phyloP scores from a whole-genome alignment of 1,140 invertebrate genomes.

The Euborellia annulipes region DNA sequence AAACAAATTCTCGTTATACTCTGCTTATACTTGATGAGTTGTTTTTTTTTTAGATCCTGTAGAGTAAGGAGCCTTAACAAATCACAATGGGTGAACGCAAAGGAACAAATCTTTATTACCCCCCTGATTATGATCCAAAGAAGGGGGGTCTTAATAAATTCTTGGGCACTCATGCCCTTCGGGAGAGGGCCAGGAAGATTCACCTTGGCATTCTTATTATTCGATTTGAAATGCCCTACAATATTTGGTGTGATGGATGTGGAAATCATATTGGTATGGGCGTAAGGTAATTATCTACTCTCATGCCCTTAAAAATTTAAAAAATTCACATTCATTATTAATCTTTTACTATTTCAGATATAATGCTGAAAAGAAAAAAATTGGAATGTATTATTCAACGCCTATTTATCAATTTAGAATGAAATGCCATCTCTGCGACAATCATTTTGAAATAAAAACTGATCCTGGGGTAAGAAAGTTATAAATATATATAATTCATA shows the following conservation, averaged over 20 bases:
- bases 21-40: no score
- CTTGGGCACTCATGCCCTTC: slow-evolving; percentile 85
- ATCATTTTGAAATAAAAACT: slow-evolving; percentile 97
- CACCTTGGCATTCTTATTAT: slow-evolving; percentile 95
- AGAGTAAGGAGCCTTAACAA: neutral
- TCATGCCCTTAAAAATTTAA: no score
- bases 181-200: slow-evolving; percentile 87
- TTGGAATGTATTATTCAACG: slow-evolving; percentile 97
- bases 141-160: slow-evolving; percentile 88
- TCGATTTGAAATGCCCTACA: slow-evolving; percentile 99
- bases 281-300: slow-evolving; percentile 41
- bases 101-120: slow-evolving; percentile 95
- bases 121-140: slow-evolving; percentile 92
- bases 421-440: slow-evolving; percentile 98
- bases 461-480: slow-evolving; percentile 76
- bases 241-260: slow-evolving; percentile 98
- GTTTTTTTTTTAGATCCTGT: no score
- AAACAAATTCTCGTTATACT: no score
- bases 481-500: slow-evolving; percentile 1
- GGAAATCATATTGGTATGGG: slow-evolving; percentile 98
- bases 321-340: neutral
- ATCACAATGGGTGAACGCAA: slow-evolving; percentile 89
- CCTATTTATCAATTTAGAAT: slow-evolving; percentile 96
- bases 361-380: slow-evolving; percentile 97
- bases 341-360: slow-evolving; percentile 38